Percentiles rank a stretch among this genome's conserved stretches.
Conservation (phyloP, 2,888 invertebrate genomes). For the Synanthedon formicaeformis region DNA sequence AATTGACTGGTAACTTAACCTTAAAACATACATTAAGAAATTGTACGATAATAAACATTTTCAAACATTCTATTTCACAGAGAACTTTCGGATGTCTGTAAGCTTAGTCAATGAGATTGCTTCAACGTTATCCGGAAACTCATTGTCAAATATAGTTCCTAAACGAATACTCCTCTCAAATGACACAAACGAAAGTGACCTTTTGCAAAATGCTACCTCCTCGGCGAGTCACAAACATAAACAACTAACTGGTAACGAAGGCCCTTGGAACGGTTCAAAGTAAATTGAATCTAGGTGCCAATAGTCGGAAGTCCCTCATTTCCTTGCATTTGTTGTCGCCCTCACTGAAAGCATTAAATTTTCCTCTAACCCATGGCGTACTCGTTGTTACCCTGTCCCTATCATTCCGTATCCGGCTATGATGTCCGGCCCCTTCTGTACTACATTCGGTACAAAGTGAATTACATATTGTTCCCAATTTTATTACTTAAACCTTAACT, state of each 20-base stretch:
- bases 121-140: too few species aligned
- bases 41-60: too few species aligned
- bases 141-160: too few species aligned
- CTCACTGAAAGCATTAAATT: slow-evolving; percentile 49
- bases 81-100: background rate
- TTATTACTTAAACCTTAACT: slow-evolving; percentile 36
- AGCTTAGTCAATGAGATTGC: too few species aligned
- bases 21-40: too few species aligned
- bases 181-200: background rate
- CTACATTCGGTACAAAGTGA: slow-evolving; percentile 37
- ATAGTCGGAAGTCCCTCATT: slow-evolving; percentile 62
- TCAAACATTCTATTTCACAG: background rate
- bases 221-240: slow-evolving; percentile 5
- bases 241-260: slow-evolving; percentile 17
- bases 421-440: slow-evolving; percentile 31
- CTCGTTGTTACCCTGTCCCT: background rate
- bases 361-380: slow-evolving; percentile 23
- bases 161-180: background rate
- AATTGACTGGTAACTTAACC: too few species aligned
- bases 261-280: slow-evolving; percentile 29
- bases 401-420: slow-evolving; percentile 34
- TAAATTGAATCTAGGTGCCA: slow-evolving; percentile 56
- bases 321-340: slow-evolving; percentile 57
- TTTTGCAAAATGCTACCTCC: background rate
- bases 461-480: slow-evolving; percentile 37